These are phyloP conservation scores for Chelonoidis abingdonii DNA, from an alignment of 2,113 vertebrate species.

Conservation along the genomic window DNA sequence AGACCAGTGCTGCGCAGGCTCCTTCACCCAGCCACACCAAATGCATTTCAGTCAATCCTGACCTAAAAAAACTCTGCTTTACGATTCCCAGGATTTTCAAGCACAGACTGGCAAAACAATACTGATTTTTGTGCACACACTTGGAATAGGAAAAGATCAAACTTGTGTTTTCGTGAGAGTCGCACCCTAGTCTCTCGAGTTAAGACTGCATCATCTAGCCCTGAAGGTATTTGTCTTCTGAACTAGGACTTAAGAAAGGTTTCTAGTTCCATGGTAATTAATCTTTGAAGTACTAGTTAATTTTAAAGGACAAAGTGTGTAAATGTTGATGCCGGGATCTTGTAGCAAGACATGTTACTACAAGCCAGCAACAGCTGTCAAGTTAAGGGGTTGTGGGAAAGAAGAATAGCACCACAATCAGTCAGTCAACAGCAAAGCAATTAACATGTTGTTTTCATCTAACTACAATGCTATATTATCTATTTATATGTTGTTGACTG, in stretches of 20 bases:
- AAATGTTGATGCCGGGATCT: not conserved
- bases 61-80: not conserved
- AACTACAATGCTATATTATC: rapidly evolving
- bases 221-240: not conserved
- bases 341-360: not conserved
- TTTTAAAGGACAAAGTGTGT: not conserved
- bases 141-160: not conserved
- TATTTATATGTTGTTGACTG: not conserved
- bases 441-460: not conserved
- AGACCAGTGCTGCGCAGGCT: not conserved
- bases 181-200: not conserved
- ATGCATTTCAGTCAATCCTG: not conserved
- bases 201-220: not conserved
- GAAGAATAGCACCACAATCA: not conserved
- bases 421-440: not conserved
- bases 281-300: not conserved
- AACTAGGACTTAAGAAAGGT: not conserved
- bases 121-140: not conserved
- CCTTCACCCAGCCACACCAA: rapidly evolving
- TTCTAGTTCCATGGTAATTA: not conserved
- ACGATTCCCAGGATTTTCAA: not conserved
- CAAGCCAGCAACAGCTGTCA: not conserved
- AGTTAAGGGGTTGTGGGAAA: not conserved
- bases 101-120: not conserved
- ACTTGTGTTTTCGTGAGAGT: not conserved